Evolutionary conservation across 2,888 invertebrate species (phyloP).

Genomic region (Rhaphigaster nebulosa): DNA sequence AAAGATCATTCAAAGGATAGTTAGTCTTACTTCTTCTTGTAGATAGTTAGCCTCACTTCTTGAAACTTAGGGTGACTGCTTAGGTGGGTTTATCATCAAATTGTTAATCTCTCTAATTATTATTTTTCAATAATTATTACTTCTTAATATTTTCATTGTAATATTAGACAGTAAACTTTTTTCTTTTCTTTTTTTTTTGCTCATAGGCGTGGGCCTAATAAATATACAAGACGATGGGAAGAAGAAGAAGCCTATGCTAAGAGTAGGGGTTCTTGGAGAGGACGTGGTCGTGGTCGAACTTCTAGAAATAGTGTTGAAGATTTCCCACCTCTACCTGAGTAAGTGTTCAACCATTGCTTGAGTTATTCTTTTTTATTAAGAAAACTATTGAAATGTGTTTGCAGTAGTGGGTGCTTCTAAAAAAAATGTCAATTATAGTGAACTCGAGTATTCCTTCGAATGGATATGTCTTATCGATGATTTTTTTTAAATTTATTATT

Average conservation of each 20-base stretch:
- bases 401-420: no score
- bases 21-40: no score
- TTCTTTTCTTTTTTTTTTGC: conserved; percentile 63
- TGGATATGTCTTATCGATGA: no score
- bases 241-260: conserved; percentile 86
- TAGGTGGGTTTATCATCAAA: no score
- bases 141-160: neutral
- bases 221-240: conserved; percentile 93
- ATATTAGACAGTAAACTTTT: neutral
- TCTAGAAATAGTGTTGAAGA: conserved; percentile 36
- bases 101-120: no score
- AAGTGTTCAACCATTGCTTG: neutral
- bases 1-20: no score
- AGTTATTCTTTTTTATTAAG: neutral
- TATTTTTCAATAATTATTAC: no score
- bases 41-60: no score
- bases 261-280: conserved; percentile 58
- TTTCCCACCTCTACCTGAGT: conserved; percentile 52
- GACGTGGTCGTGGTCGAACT: conserved; percentile 18
- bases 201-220: conserved; percentile 91
- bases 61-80: no score
- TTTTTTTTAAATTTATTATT: no score
- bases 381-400: neutral
- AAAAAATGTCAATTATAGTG: no score
- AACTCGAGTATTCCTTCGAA: no score